Evolutionary conservation across 53 echinoderm and acorn worm genomes (phyloP).

Genomic region (Mesocentrotus franciscanus): DNA sequence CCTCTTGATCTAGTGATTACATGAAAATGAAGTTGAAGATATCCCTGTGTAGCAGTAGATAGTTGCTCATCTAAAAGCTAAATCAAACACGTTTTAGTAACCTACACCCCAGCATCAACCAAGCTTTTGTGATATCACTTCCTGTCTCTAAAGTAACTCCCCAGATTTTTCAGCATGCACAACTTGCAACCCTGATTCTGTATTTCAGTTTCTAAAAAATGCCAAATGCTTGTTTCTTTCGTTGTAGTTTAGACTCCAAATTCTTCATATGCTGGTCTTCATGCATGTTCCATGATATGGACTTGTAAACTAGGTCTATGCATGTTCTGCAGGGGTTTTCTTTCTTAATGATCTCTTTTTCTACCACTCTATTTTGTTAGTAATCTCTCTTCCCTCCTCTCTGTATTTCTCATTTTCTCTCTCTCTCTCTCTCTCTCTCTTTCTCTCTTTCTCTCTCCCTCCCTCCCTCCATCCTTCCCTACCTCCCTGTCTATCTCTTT

Average conservation of each 20-base stretch:
- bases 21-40: too few relatives aligned
- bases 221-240: neutral
- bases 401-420: neutral
- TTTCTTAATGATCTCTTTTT: slow-evolving; percentile 35
- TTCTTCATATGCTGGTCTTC: slow-evolving; percentile 41
- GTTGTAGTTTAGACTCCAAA: slow-evolving; percentile 13
- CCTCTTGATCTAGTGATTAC: too few relatives aligned
- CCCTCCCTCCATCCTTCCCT: neutral
- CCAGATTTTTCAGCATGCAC: neutral
- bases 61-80: neutral
- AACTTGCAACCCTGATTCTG: neutral
- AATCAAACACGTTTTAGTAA: neutral
- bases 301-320: too few relatives aligned
- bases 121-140: neutral
- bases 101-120: neutral
- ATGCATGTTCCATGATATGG: slow-evolving; percentile 6
- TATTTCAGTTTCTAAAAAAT: neutral
- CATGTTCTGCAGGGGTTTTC: slow-evolving; percentile 32
- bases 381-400: neutral
- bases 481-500: neutral
- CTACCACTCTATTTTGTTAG: neutral
- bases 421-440: too few relatives aligned
- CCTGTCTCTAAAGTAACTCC: neutral
- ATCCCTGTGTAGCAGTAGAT: too few relatives aligned
- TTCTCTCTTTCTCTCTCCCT: neutral